Base-by-base conservation (phyloP, 1,140 invertebrate species). In the Portunus trituberculatus region DNA sequence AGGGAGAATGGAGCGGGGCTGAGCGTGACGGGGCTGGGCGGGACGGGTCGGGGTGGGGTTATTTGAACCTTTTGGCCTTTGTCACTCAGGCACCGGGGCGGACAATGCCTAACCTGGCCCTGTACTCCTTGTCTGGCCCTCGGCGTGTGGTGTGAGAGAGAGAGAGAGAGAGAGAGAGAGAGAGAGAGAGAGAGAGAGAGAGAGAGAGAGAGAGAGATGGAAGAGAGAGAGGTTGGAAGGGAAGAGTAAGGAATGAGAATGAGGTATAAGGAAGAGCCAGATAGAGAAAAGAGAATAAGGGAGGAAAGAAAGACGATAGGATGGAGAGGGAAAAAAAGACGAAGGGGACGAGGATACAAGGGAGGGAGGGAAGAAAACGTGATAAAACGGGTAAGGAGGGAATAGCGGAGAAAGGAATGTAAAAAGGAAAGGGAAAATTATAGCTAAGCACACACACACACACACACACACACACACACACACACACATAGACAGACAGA, bases 101-200 rank as follows among this genome's bases (percentile, higher is more conserved):
- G 67, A 76, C 20, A 76, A 59, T 59, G 52, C 52, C 52, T 39
- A 59, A 20, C 52, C 52, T 59, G 52, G 52, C 52, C 52, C 52
- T 59, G 16, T 20, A 0, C 52, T 20, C 52, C 52, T 10, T 20
- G 16, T 12, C 52, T 20, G 52, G 52, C 52, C 52, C 52, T 59
- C 16, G 67, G 20, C 12, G 67, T 76, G 67, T 7, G 59, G 48
- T 12, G 0, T n/a, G 67, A 76, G n/a, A n/a, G n/a, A 20, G 67
- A 1, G n/a, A 76, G n/a, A 20, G 67, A n/a, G n/a, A 20, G 20
- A n/a, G 0, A 8, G 25, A 25, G 67, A 88, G 31, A 32, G 2
- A 32, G 31, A 87, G 86, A 87, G 86, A 87, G 28, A 29, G 86
- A 29, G 28, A 87, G 86, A 29, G 86, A 87, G 12, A 29, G 86